These are phyloP conservation scores for Okapia johnstoni DNA, from an alignment of 2,113 vertebrate genomes.

Conservation along the genomic window DNA sequence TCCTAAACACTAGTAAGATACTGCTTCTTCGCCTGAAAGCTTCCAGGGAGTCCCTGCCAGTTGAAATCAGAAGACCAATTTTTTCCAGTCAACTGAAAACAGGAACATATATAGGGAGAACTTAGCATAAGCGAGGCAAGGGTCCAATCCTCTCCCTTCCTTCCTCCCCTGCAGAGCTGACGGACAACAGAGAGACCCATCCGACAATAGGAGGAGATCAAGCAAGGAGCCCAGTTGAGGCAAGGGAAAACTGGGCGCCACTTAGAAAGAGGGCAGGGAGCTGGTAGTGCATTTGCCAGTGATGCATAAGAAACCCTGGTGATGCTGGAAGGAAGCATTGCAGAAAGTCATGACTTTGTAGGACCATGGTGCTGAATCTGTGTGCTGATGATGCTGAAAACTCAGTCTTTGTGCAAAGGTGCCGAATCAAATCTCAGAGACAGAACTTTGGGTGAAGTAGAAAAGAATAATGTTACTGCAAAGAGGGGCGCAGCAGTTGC, in stretches of 20 bases:
- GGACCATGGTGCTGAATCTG: neutral
- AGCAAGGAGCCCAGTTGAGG: neutral
- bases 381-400: neutral
- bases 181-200: neutral
- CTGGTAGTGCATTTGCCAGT: accelerated
- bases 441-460: neutral
- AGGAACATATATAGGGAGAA: neutral
- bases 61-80: neutral
- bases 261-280: neutral
- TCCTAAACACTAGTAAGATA: neutral
- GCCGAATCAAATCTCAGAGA: neutral
- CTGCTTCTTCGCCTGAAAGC: neutral
- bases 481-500: neutral
- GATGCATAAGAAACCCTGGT: too few species aligned
- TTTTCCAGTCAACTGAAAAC: neutral
- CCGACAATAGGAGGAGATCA: neutral
- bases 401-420: neutral
- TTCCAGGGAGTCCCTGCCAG: neutral
- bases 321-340: neutral
- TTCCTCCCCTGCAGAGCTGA: neutral
- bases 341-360: neutral
- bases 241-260: accelerated
- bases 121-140: neutral
- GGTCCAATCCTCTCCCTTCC: neutral
- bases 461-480: neutral